A percentile compares a stretch with the other conserved stretches of the same genome.
Conservation (phyloP, 2,888 invertebrate species). For the Perdita meconis region DNA sequence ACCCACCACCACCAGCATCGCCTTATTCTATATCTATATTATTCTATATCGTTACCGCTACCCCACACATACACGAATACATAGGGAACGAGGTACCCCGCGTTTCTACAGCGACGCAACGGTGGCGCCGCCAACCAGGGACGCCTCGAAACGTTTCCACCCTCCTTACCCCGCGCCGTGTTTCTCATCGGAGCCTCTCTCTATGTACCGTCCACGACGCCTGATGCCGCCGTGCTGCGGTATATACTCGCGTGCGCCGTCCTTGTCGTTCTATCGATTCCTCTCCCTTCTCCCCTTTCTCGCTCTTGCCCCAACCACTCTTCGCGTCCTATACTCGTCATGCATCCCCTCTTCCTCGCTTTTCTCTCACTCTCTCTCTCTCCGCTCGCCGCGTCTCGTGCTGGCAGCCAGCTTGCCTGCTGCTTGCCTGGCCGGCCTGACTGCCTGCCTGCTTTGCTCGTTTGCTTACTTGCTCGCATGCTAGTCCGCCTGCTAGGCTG, state of each 20-base stretch:
- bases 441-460: slow-evolving; percentile 58
- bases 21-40: slow-evolving; percentile 56
- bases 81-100: slow-evolving; percentile 34
- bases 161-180: slow-evolving; percentile 37
- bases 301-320: slow-evolving; percentile 53
- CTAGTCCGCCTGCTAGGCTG: slow-evolving; percentile 66
- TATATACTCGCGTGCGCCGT: slow-evolving; percentile 72
- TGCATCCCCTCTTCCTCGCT: slow-evolving; percentile 59
- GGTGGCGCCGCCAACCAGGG: slow-evolving; percentile 74
- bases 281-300: slow-evolving; percentile 66
- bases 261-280: slow-evolving; percentile 82
- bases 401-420: slow-evolving; percentile 61
- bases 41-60: slow-evolving; percentile 65
- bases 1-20: slow-evolving; percentile 30
- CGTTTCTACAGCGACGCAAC: slow-evolving; percentile 62
- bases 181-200: slow-evolving; percentile 53
- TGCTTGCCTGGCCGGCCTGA: slow-evolving; percentile 68
- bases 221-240: slow-evolving; percentile 72
- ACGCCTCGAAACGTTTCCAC: slow-evolving; percentile 68
- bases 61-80: slow-evolving; percentile 25
- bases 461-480: slow-evolving; percentile 63
- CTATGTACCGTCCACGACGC: slow-evolving; percentile 62
- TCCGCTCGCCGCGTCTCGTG: slow-evolving; percentile 58
- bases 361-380: slow-evolving; percentile 70
- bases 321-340: slow-evolving; percentile 58